Conservation (phyloP, 2,113 vertebrate species). For the Crotalus helleri region DNA sequence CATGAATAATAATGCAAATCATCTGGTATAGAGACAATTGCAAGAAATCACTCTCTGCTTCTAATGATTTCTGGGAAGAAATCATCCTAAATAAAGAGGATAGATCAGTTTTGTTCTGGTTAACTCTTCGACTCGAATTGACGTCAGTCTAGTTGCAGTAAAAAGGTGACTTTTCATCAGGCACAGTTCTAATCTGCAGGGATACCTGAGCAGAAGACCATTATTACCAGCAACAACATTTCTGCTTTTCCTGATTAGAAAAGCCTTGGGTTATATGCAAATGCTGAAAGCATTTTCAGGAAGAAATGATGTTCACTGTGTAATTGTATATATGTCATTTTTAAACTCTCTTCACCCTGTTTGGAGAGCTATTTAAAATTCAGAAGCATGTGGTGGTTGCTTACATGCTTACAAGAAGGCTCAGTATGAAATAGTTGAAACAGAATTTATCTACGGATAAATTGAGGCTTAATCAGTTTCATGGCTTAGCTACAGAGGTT, state of each 20-base stretch:
- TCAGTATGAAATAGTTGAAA: not conserved
- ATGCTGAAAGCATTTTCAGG: not conserved
- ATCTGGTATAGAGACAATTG: not conserved
- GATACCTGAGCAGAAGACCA: constrained; percentile 51
- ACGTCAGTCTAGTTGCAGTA: constrained; percentile 39
- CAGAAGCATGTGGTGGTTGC: not conserved
- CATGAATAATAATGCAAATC: not conserved
- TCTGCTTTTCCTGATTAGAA: not conserved
- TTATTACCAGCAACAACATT: not conserved
- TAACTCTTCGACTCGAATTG: constrained; percentile 25
- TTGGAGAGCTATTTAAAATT: not conserved
- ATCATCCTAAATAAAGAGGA: constrained; percentile 13
- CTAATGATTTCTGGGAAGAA: constrained; percentile 29
- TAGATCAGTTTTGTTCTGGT: constrained; percentile 24
- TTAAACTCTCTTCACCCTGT: not conserved
- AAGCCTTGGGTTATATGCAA: not conserved
- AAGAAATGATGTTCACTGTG: not conserved
- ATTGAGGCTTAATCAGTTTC: not conserved
- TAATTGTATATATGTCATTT: not conserved
- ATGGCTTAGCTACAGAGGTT: not conserved
- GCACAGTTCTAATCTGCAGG: constrained; percentile 38
- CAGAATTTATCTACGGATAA: not conserved
- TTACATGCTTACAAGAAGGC: not conserved
- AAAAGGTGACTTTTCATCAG: constrained; percentile 45
- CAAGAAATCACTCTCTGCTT: constrained; percentile 35